A percentile compares a stretch with the other conserved stretches of the same genome.
phyloP scores from a whole-genome alignment of 2,113 vertebrate genomes.

The Campylorhamphus procurvoides region DNA sequence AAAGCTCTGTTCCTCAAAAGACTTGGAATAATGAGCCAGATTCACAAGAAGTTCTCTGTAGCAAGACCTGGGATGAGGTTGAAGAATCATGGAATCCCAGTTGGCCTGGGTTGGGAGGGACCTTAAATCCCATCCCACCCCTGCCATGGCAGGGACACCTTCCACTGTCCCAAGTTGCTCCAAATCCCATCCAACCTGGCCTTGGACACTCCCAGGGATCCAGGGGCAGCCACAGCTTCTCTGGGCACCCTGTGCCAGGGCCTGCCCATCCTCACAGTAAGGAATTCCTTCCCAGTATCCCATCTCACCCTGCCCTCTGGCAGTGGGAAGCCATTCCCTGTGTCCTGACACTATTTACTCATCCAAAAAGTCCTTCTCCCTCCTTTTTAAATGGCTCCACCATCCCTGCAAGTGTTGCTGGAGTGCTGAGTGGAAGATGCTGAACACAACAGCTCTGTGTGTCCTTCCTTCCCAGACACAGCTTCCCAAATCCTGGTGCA shows the following conservation, averaged over 20 bases:
- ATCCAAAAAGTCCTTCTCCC: neutral
- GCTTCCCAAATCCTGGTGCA: fast-evolving
- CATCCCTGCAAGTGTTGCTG: fast-evolving
- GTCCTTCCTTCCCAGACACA: neutral
- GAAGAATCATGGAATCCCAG: neutral
- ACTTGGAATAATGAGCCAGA: fast-evolving
- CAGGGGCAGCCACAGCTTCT: neutral
- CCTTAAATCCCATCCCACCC: neutral
- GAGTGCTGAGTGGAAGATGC: neutral
- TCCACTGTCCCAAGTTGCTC: neutral
- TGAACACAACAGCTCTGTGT: fast-evolving
- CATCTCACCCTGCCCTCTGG: neutral
- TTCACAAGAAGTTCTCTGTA: fast-evolving
- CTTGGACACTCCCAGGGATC: neutral
- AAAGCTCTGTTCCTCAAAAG: neutral
- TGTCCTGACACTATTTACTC: neutral
- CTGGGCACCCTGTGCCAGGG: fast-evolving
- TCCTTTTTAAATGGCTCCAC: neutral
- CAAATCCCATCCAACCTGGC: neutral
- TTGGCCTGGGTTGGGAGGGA: neutral
- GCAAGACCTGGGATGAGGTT: neutral
- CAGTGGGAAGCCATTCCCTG: neutral
- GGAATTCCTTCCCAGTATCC: neutral
- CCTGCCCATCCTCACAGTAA: fast-evolving
- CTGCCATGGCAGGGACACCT: neutral